These are phyloP conservation scores for Candidula unifasciata DNA, from an alignment of 2,888 invertebrate species.

Conservation along the genomic window DNA sequence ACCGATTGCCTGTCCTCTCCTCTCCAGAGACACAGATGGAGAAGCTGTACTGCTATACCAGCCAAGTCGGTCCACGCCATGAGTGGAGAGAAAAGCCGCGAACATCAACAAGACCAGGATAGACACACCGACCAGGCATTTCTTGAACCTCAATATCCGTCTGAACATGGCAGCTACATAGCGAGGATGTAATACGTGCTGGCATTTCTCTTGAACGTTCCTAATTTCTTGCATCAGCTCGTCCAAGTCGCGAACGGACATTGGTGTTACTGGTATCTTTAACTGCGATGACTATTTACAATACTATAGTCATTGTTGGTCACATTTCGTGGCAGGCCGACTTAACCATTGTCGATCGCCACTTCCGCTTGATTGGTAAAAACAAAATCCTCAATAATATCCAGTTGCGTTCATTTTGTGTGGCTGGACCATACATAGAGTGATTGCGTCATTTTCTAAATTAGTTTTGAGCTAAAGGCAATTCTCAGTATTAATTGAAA, in stretches of 20 bases:
- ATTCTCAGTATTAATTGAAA: too few species aligned
- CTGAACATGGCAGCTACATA: neutral
- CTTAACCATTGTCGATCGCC: too few species aligned
- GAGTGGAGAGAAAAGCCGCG: neutral
- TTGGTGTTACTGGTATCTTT: neutral
- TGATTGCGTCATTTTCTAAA: too few species aligned
- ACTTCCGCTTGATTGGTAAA: too few species aligned
- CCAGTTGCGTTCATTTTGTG: too few species aligned
- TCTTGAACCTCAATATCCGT: neutral
- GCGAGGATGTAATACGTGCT: neutral
- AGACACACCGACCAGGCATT: neutral
- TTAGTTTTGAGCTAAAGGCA: too few species aligned
- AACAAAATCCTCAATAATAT: too few species aligned
- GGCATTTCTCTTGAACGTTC: neutral
- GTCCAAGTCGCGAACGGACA: constrained; percentile 9
- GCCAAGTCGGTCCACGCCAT: neutral
- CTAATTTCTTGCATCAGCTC: neutral
- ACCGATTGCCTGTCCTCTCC: constrained; percentile 6
- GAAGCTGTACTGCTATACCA: neutral
- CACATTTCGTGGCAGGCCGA: too few species aligned
- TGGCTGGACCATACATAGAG: too few species aligned
- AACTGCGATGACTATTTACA: neutral
- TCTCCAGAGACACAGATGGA: neutral
- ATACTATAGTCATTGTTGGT: too few species aligned
- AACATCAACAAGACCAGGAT: neutral